These are phyloP conservation scores for Myotis findleyi DNA, from an alignment of 2,797 vertebrate genomes.

Conservation along the genomic window DNA sequence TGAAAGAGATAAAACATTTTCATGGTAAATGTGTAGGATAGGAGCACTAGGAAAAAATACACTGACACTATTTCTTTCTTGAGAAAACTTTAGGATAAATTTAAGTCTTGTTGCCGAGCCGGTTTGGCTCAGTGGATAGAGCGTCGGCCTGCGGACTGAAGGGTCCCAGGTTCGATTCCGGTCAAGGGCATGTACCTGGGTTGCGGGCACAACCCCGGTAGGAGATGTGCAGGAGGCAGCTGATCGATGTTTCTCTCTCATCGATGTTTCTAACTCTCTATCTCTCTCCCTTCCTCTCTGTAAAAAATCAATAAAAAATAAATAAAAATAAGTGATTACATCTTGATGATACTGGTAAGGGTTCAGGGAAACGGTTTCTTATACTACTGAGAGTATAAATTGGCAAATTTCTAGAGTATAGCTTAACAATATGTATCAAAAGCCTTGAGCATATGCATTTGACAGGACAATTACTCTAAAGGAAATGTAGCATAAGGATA, in stretches of 20 bases:
- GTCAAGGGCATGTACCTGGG: no score
- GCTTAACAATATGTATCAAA: slow-evolving; percentile 37
- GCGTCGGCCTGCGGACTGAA: no score
- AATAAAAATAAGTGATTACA: neutral
- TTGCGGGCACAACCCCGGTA: no score
- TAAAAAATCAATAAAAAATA: no score
- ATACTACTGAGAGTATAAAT: neutral
- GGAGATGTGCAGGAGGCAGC: no score
- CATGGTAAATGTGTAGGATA: neutral
- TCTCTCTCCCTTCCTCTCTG: no score
- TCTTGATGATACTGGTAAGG: neutral
- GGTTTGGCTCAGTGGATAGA: no score
- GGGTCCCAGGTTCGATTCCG: no score
- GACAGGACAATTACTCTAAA: neutral
- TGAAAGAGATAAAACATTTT: slow-evolving; percentile 30
- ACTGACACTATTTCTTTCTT: neutral
- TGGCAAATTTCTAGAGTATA: neutral
- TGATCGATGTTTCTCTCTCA: no score
- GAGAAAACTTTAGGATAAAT: neutral
- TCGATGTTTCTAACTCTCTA: no score
- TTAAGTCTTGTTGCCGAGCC: neutral
- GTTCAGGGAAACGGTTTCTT: slow-evolving; percentile 11
- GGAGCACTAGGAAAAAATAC: neutral
- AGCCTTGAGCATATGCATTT: neutral
- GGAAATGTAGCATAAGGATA: slow-evolving; percentile 24